Base-by-base conservation (phyloP, 2,888 invertebrate genomes). In the Biston stratarius region DNA sequence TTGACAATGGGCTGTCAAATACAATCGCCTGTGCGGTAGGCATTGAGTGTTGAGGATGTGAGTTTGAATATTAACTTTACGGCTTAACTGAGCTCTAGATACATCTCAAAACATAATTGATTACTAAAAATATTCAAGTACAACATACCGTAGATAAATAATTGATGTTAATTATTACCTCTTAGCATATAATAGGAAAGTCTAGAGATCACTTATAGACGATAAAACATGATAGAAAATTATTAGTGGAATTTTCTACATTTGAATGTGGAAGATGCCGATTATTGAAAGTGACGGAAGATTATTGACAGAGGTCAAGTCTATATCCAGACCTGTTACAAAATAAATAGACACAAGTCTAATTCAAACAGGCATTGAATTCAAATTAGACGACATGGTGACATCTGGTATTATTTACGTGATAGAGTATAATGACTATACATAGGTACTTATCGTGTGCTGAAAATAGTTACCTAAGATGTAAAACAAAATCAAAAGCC, bases 331-430 rank as follows among this genome's bases (percentile, higher is more conserved):
- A 64, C 61, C 49, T 58, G 49, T 66, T 74, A 38, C 38, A 80
- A 70, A 77, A 79, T 76, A 73, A 77, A 76, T 73, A 76, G 76
- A 79, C 69, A 70, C 68, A 45, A 48, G 9, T 47, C 14, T 12
- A 56, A 61, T 59, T 67, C 72, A 52, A 57, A 24, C 3, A 24
- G 24, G 74, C 74, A 83, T 82, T 84, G 80, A 84, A 83, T 83
- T 80, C 74, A 79, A 83, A 83, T 79, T 58, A 79, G 62, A 44
- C 44, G 34, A 11, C 44, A 44, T 53, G 61, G 62, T 67, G 68
- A 68, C 53, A 48, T 56, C 36, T 42, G 42, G n/a, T 38, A 38
- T 38, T 38, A 57, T 55, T 64, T 64, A 48, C 53, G 45, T 57
- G 7, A 36, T 51, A 36, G 51, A 51, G 9, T 48, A 33, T 33